Evolutionary conservation across 2,113 vertebrate genomes (phyloP), one percentile per base, ranked within the genome.

Genomic region (Cebidichthys violaceus): DNA sequence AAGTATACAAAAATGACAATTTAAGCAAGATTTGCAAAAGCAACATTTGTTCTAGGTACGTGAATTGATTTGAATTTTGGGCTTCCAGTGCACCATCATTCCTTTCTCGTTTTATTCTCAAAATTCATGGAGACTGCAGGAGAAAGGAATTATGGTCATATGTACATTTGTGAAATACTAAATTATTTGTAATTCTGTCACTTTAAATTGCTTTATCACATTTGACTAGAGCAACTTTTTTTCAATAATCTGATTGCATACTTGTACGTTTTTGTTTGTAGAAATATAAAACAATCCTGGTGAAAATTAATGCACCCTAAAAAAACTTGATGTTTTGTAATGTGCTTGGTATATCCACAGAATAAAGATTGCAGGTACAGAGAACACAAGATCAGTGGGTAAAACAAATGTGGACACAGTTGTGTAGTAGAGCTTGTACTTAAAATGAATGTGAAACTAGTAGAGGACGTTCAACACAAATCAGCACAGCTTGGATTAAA

Each of bases 361-460:
- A 75, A 70, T n/a, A 85, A 75, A 72, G 27, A 50, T 29, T 75
- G 70, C 70, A 57, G 47, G 61, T 72, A 66, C 50, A 68, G 52
- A 35, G 17, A 41, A 31, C 4, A 72, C 31, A 14, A 79, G 74
- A 79, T 83, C 74, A 79, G 14, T 70, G 35, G 59, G 17, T 43
- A 1, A n/a, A 79, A 33, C 31, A 70, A 78, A 61, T 14, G 20
- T 80, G 17, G 43, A 68, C 27, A 35, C 6, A 4, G 18, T 37
- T 78, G 29, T 80, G 59, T 84, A 59, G 50, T 13, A 66, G 20
- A 57, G 50, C 31, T 35, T 68, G 27, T 24, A 13, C 75, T 73
- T 61, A 39, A 84, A 81, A 74, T 57, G 17, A 85, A 35, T 4
- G 55, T 45, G 76, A 80, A 81, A 82, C 81, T 76, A 88, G 74